Base-by-base conservation (phyloP, 2,113 vertebrate genomes). In the Ifrita kowaldi region DNA sequence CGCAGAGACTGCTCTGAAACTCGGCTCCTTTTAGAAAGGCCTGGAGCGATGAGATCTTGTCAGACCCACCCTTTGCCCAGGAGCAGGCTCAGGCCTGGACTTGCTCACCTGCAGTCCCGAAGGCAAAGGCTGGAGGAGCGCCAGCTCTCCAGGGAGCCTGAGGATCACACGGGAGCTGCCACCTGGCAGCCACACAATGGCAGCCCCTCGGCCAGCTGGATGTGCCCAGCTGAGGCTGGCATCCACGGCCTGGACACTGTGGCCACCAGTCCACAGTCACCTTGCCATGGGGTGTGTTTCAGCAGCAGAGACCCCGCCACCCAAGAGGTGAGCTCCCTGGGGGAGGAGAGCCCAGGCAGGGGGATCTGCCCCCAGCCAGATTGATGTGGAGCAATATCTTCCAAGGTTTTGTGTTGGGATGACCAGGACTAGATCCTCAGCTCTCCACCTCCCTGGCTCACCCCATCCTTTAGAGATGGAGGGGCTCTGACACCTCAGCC, bases 61-160 rank as follows among this genome's bases (percentile, higher is more conserved):
- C 19, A 47, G 91, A 90, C 84, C 93, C 96, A 92, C 95, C 95
- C 96, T 91, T 74, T 1, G n/a, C 75, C 82, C 27, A 13, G 73
- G 44, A 92, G 63, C 65, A 76, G 70, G 70, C 77, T 97, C 95
- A 97, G 93, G 96, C 52, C 86, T 46, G 67, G 92, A 21, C 95
- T 93, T 95, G 87, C 75, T 93, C 10, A 3, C 70, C 55, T 82
- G 37, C 49, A 79, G 75, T 83, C 86, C 90, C 55, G 79, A 46
- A 94, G 60, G 86, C 71, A 90, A 63, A 67, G 55, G 13, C 87
- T 55, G 56, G 80, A 91, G 69, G 9, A 90, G 62, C 0, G 16
- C 35, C 70, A 78, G 76, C 53, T 73, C 84, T 37, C 37, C 75
- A 47, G 41, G 44, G 42, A 85, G 60, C 52, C 42, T 53, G 75